phyloP scores from a whole-genome alignment of 2,888 invertebrate genomes.

The Endomychus coccineus region DNA sequence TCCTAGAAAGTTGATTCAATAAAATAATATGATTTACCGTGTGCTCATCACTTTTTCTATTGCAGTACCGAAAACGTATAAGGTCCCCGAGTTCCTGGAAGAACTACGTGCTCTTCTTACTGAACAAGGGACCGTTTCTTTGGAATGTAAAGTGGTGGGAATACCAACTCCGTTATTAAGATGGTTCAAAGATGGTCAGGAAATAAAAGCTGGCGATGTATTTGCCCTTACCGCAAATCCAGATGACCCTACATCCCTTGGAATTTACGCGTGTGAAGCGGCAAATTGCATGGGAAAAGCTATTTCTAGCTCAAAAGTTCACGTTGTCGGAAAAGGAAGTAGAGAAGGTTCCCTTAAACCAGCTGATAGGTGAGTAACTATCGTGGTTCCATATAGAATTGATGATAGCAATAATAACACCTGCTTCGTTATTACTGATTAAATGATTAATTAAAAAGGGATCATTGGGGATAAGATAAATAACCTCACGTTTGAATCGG shows the following conservation, averaged over 20 bases:
- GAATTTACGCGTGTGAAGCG: constrained; percentile 82
- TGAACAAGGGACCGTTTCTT: constrained; percentile 79
- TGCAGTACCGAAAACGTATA: constrained; percentile 79
- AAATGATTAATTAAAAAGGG: too few relatives aligned
- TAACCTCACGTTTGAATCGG: too few relatives aligned
- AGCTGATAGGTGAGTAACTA: constrained; percentile 51
- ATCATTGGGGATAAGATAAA: too few relatives aligned
- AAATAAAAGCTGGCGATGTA: constrained; percentile 84
- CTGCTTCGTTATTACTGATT: too few relatives aligned
- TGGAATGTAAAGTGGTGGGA: constrained; percentile 87
- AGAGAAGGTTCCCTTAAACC: constrained; percentile 63
- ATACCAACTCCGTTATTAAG: constrained; percentile 68
- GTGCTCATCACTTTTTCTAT: too few relatives aligned
- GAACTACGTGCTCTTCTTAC: constrained; percentile 76
- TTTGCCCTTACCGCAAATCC: constrained; percentile 80
- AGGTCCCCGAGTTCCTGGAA: constrained; percentile 79
- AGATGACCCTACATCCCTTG: constrained; percentile 77
- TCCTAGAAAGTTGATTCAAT: too few relatives aligned
- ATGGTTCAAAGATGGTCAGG: constrained; percentile 78
- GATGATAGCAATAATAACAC: too few relatives aligned
- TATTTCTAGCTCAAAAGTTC: constrained; percentile 76
- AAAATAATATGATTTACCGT: too few relatives aligned
- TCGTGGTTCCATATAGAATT: too few relatives aligned
- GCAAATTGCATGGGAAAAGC: constrained; percentile 83
- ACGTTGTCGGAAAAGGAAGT: constrained; percentile 67